A percentile compares a stretch with the other conserved stretches of the same genome.
Evolutionary conservation across 2,888 invertebrate species (phyloP).

Genomic region (Coelinius sp.): DNA sequence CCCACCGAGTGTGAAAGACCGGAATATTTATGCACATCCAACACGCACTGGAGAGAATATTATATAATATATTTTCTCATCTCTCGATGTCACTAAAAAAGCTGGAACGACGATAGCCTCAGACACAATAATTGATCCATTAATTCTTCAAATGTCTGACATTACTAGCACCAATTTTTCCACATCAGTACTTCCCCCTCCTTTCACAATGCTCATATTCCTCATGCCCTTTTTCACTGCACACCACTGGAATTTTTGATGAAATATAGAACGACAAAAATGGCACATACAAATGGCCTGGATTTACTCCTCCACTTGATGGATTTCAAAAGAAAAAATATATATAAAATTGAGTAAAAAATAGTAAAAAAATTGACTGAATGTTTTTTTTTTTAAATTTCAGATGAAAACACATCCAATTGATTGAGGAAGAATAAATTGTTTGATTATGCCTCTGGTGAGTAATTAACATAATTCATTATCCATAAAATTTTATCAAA

Average conservation of each 20-base stretch:
- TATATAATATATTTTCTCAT: background rate
- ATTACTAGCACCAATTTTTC: background rate
- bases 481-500: slow-evolving; percentile 16
- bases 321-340: too few relatives aligned
- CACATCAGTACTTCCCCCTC: background rate
- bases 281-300: too few relatives aligned
- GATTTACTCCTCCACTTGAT: too few relatives aligned
- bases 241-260: background rate
- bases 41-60: background rate
- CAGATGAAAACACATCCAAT: background rate
- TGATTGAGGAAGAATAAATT: background rate
- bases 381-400: background rate
- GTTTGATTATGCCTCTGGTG: background rate
- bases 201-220: background rate
- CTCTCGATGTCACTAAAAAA: background rate
- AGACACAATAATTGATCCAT: background rate
- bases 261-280: background rate
- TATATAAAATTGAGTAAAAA: background rate
- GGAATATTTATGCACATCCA: background rate
- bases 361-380: background rate
- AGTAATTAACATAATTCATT: background rate
- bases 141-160: background rate
- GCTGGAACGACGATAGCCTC: background rate
- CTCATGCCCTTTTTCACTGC: background rate
- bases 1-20: background rate